phyloP scores from a whole-genome alignment of 2,113 vertebrate species.

The Antigone vipio region DNA sequence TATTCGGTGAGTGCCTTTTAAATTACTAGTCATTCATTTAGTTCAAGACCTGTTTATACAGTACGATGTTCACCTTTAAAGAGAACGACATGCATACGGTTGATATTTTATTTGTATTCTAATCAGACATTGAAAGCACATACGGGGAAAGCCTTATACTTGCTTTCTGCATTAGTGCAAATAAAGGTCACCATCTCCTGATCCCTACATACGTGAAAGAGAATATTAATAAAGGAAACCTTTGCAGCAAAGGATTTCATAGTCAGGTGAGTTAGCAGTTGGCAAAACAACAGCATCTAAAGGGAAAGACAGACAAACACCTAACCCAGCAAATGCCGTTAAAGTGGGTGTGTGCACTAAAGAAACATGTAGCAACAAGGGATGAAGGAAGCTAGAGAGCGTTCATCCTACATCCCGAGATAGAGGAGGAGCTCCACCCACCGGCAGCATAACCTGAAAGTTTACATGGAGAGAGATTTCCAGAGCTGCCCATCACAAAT shows the following conservation, averaged over 20 bases:
- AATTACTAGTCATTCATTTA: neutral
- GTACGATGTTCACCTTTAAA: fast-evolving
- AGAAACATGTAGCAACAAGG: slow-evolving; percentile 3
- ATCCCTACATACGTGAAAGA: neutral
- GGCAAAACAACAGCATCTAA: neutral
- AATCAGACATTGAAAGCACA: fast-evolving
- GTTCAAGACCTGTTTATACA: neutral
- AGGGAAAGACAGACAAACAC: neutral
- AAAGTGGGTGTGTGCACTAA: neutral
- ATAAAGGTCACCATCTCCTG: neutral
- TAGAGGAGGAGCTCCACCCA: neutral
- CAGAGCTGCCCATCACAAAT: neutral
- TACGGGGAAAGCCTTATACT: neutral
- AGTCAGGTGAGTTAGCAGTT: neutral
- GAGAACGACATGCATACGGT: fast-evolving
- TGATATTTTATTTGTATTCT: neutral
- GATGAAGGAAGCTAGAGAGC: neutral
- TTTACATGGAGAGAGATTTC: neutral
- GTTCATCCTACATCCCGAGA: neutral
- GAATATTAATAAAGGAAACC: neutral
- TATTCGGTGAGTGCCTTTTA: neutral
- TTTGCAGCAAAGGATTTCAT: neutral
- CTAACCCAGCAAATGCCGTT: neutral
- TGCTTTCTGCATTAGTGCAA: neutral
- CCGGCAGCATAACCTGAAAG: neutral